These are phyloP conservation scores for Lepidurus apus DNA, from an alignment of 1,140 invertebrate species.

Conservation along the genomic window DNA sequence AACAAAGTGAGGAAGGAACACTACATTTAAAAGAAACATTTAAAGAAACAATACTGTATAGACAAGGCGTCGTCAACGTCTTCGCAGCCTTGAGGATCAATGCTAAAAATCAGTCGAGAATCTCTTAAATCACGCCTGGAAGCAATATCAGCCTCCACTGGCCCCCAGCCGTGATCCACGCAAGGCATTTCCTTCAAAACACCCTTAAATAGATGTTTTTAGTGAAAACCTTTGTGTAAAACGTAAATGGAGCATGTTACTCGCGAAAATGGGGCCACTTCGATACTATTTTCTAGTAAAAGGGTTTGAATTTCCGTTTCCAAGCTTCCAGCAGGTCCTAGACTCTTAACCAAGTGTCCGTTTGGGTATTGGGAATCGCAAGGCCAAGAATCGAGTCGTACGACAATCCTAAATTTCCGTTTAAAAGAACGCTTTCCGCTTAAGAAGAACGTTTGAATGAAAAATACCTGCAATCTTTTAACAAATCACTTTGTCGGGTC, in stretches of 20 bases:
- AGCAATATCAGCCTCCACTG: not conserved
- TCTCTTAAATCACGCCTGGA: not conserved
- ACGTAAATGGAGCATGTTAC: not conserved
- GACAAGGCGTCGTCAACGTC: slow-evolving; percentile 7
- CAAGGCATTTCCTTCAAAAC: not conserved
- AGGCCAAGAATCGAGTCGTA: not conserved
- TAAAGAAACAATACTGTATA: not conserved
- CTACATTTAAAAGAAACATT: not conserved
- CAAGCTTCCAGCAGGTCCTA: slow-evolving; percentile 9
- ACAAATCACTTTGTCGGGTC: not conserved
- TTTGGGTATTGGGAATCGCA: slow-evolving; percentile 1
- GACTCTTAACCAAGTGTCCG: not conserved
- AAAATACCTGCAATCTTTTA: not conserved
- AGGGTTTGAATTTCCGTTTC: not conserved
- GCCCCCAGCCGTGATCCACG: not conserved
- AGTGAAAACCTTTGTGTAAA: not conserved
- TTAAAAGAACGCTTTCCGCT: no score
- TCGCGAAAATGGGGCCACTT: not conserved
- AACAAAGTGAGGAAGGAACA: not conserved
- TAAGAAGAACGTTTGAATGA: not conserved
- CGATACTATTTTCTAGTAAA: not conserved
- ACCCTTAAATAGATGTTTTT: not conserved
- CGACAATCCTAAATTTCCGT: not conserved
- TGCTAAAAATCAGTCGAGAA: not conserved
- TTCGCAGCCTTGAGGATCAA: slow-evolving; percentile 9